A percentile compares a stretch with the other conserved stretches of the same genome.
These are phyloP conservation scores for Myzus persicae DNA, from an alignment of 1,140 invertebrate species.

Conservation along the genomic window DNA sequence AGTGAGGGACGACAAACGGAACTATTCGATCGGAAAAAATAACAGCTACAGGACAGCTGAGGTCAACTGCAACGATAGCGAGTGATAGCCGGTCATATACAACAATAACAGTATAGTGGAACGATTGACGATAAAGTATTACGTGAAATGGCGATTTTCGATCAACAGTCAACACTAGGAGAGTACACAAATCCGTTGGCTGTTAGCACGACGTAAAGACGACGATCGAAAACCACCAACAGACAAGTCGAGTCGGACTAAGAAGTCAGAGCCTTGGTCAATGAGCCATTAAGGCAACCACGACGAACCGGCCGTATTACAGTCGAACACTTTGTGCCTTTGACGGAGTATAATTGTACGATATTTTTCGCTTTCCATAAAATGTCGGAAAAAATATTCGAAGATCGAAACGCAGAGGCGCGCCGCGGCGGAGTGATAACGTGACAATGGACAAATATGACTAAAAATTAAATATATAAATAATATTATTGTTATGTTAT, in stretches of 20 bases:
- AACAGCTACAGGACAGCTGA: background rate
- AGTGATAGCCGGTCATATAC: background rate
- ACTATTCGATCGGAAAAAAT: too few species aligned
- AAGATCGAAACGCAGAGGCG: background rate
- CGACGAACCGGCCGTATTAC: background rate
- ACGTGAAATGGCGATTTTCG: background rate
- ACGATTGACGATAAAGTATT: background rate
- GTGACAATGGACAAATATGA: background rate
- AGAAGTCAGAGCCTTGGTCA: too few species aligned
- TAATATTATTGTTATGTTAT: background rate
- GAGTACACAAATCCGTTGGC: too few species aligned
- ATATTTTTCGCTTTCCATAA: background rate
- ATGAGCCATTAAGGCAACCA: background rate
- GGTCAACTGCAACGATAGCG: background rate
- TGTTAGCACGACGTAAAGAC: too few species aligned
- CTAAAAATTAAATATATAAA: background rate
- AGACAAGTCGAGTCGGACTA: too few species aligned
- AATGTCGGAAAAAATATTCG: background rate
- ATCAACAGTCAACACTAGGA: too few species aligned
- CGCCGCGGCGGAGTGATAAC: background rate
- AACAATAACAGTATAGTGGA: background rate
- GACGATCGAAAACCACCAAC: too few species aligned
- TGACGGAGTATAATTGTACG: background rate
- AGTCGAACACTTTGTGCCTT: conserved; percentile 5
- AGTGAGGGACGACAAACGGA: too few species aligned